Conservation (phyloP, 2,888 invertebrate genomes). For the Chromoteleia sp. region DNA sequence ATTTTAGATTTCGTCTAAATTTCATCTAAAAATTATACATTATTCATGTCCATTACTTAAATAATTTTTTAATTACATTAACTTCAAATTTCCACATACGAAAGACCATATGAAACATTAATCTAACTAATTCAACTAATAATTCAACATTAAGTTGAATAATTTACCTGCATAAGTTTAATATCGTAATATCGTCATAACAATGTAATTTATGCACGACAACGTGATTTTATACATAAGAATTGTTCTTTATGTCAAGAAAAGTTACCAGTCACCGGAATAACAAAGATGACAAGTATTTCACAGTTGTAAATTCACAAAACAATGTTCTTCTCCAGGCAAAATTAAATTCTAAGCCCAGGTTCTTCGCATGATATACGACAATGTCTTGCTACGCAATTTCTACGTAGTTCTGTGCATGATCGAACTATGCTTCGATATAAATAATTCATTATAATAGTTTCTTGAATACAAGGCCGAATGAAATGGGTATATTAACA, state of each 20-base stretch:
- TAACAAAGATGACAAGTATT: conserved; percentile 29
- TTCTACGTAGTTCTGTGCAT: conserved; percentile 40
- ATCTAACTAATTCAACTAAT: conserved; percentile 5
- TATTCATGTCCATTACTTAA: too few species aligned
- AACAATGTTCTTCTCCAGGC: conserved; percentile 31
- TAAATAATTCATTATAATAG: conserved; percentile 61
- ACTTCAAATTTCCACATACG: not conserved
- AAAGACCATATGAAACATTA: not conserved
- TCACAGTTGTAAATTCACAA: conserved; percentile 27
- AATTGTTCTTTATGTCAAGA: conserved; percentile 3
- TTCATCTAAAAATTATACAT: too few species aligned
- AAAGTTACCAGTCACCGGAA: conserved; percentile 8
- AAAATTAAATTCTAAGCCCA: conserved; percentile 48
- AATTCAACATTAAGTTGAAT: too few species aligned
- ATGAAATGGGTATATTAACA: conserved; percentile 48
- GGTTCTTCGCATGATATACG: conserved; percentile 52
- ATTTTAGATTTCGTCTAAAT: too few species aligned
- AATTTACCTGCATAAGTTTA: not conserved
- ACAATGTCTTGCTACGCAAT: conserved; percentile 37
- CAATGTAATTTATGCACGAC: not conserved
- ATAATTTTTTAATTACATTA: too few species aligned
- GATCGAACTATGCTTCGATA: conserved; percentile 52
- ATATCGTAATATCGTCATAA: not conserved
- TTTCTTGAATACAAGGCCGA: conserved; percentile 40
- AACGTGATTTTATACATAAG: conserved; percentile 4